Evolutionary conservation across 92 coral and sea anemone genomes (phyloP).

Genomic region (Pocillopora grandis): DNA sequence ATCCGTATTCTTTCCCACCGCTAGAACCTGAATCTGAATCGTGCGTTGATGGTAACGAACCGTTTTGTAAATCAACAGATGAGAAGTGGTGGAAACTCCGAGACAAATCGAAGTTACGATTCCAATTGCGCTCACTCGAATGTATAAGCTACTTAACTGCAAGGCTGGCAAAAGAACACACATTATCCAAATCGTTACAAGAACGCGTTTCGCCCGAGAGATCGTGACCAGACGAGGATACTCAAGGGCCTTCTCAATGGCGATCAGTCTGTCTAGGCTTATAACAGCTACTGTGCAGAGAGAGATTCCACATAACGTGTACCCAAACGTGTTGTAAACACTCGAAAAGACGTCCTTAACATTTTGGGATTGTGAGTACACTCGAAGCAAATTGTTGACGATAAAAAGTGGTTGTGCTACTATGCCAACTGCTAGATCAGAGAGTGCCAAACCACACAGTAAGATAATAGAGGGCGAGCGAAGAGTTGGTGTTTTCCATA

Average conservation of each 20-base stretch:
- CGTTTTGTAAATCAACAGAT: constrained; percentile 2
- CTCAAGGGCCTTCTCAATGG: constrained; percentile 5
- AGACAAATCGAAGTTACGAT: not conserved
- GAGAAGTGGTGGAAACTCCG: constrained; percentile 1
- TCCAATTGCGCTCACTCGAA: not conserved
- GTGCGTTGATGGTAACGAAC: constrained; percentile 9
- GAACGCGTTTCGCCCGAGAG: not conserved
- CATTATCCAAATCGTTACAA: not conserved
- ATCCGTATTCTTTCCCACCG: not conserved
- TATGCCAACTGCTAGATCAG: constrained; percentile 21
- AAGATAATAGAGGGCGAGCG: constrained; percentile 14
- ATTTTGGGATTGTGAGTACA: not conserved
- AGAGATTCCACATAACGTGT: constrained; percentile 16
- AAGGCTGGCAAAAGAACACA: constrained; percentile 1
- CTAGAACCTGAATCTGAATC: constrained; percentile 5
- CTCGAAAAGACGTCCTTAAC: not conserved
- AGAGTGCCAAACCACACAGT: constrained; percentile 14
- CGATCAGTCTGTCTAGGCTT: constrained; percentile 8
- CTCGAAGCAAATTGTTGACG: not conserved
- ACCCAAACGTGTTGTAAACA: not conserved
- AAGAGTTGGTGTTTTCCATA: constrained; percentile 7
- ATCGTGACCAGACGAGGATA: constrained; percentile 2
- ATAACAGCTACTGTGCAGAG: constrained; percentile 17
- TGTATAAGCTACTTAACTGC: not conserved
- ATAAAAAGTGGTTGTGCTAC: constrained; percentile 19